Conservation (phyloP, 30 jellyfish, hydroid and myxozoan species). For the Mastigias papua region DNA sequence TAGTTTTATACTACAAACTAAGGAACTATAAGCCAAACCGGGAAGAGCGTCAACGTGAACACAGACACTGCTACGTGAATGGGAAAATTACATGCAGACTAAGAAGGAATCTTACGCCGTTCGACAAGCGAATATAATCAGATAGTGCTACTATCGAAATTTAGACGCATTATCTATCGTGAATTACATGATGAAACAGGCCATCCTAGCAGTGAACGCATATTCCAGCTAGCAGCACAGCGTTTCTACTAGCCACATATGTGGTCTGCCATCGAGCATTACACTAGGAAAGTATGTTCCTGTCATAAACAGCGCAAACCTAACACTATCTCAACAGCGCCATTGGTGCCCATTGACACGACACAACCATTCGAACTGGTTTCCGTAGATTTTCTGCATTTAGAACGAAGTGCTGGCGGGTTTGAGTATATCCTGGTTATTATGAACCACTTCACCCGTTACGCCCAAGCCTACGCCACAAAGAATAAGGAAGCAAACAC, state of each 20-base stretch:
- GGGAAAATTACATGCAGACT: conserved; percentile 49
- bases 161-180: conserved; percentile 17
- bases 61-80: conserved; percentile 43
- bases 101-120: conserved; percentile 47
- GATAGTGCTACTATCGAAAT: conserved; percentile 45
- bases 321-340: conserved; percentile 17
- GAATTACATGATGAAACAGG: conserved; percentile 68
- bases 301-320: conserved; percentile 46
- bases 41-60: conserved; percentile 12
- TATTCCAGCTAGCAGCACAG: conserved; percentile 58
- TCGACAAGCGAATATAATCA: conserved; percentile 52
- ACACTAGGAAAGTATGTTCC: conserved; percentile 18
- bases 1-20: conserved; percentile 27
- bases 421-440: conserved; percentile 57
- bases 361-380: conserved; percentile 47
- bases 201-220: conserved; percentile 66
- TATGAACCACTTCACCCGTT: conserved; percentile 69
- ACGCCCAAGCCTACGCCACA: conserved; percentile 76
- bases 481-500: conserved; percentile 55
- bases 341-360: conserved; percentile 33
- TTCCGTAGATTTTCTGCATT: conserved; percentile 35
- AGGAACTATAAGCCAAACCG: conserved; percentile 20
- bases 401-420: conserved; percentile 55
- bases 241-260: conserved; percentile 71
- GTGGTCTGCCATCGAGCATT: conserved; percentile 51